Conservation (phyloP, 1,140 invertebrate species). For the Neuroterus valhalla region DNA sequence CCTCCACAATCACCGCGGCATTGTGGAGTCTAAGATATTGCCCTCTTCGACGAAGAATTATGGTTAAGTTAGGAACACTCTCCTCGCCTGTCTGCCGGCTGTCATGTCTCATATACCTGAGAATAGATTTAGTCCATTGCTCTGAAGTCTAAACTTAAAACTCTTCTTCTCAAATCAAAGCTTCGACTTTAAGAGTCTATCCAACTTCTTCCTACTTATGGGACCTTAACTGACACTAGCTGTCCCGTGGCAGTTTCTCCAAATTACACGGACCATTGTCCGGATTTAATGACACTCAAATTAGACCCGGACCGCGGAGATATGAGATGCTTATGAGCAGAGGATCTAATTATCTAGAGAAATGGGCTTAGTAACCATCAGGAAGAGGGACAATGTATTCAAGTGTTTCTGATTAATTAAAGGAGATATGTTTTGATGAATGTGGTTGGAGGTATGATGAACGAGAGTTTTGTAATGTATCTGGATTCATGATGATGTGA, state of each 20-base stretch:
- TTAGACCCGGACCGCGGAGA: conserved; percentile 2
- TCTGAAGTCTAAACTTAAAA: not conserved
- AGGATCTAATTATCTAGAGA: not conserved
- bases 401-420: conserved; percentile 11
- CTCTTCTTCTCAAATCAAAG: not conserved
- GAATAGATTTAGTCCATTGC: conserved; percentile 41
- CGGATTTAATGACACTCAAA: conserved; percentile 27
- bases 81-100: conserved; percentile 43
- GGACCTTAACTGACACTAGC: conserved; percentile 34
- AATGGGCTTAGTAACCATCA: not conserved
- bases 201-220: conserved; percentile 42
- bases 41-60: conserved; percentile 55
- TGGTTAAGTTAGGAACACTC: conserved; percentile 51
- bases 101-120: conserved; percentile 47
- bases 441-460: not conserved
- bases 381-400: not conserved
- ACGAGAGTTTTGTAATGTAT: not conserved
- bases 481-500: not conserved
- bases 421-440: not conserved
- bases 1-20: conserved; percentile 56
- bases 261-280: conserved; percentile 56
- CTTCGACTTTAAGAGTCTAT: conserved; percentile 34
- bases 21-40: conserved; percentile 58
- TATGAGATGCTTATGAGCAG: conserved; percentile 14
- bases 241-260: conserved; percentile 32